Evolutionary conservation across 2,113 vertebrate species (phyloP).

Genomic region (Abramis brama): DNA sequence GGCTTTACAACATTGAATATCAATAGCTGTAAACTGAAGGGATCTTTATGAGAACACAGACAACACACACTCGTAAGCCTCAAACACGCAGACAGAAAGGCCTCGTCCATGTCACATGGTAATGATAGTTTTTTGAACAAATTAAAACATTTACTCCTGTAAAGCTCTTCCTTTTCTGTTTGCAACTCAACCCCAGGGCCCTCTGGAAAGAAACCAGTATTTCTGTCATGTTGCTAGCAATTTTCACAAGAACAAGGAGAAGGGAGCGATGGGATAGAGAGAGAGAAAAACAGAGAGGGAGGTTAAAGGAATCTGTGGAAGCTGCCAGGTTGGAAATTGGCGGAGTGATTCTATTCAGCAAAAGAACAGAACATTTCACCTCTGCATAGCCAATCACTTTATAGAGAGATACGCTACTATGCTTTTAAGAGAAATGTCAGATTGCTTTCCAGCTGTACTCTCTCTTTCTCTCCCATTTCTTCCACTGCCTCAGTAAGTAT

Average conservation of each 20-base stretch:
- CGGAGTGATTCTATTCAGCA: constrained; percentile 26
- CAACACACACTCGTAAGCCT: not conserved
- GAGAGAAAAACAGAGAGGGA: constrained; percentile 39
- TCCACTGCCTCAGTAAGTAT: constrained; percentile 3
- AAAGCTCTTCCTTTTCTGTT: not conserved
- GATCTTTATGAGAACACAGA: not conserved
- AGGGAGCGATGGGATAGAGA: constrained; percentile 25
- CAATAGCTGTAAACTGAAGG: constrained; percentile 11
- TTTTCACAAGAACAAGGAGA: constrained; percentile 29
- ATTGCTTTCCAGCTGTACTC: constrained; percentile 27
- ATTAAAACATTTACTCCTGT: constrained; percentile 36
- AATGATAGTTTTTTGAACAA: constrained; percentile 29
- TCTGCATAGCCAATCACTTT: constrained; percentile 49
- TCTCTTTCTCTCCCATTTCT: constrained; percentile 11
- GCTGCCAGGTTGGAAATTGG: constrained; percentile 41
- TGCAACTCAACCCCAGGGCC: not conserved
- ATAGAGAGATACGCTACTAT: constrained; percentile 4
- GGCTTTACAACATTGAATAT: constrained; percentile 9
- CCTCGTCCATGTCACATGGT: not conserved
- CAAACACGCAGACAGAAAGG: not conserved
- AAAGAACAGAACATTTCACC: constrained; percentile 44
- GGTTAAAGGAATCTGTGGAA: constrained; percentile 37
- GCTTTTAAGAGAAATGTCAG: constrained; percentile 42
- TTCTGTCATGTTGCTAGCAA: constrained; percentile 35
- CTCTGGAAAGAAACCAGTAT: constrained; percentile 21